Evolutionary conservation across 2,888 invertebrate species (phyloP), one percentile per base, ranked within the genome.

Genomic region (Orthosia cruda): DNA sequence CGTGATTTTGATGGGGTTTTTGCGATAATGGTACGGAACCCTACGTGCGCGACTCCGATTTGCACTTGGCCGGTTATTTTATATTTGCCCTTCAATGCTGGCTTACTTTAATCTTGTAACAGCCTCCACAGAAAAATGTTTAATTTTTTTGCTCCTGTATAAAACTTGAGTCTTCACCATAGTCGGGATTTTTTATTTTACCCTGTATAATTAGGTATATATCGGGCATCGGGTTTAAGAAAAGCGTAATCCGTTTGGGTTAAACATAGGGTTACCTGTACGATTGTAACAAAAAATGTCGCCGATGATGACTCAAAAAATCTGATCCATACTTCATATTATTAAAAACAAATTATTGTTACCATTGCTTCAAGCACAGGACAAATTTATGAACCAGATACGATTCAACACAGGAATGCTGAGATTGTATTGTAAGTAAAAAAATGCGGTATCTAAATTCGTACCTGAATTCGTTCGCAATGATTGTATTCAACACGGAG

Each of bases 391-490:
- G 9, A 55, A 47, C 32, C 16, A 52, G 52, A 58, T 13, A 23
- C 16, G 11, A 26, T 52, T 3, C 58, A 18, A 23, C 16, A 13
- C 16, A 50, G 15, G 18, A 71, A 59, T 52, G 20, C 26, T 18
- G 55, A 50, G 40, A 20, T 15, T 12, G 2, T 9, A 20, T 32
- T 20, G 7, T 15, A 45, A 26, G 23, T 49, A 58, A 66, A 80
- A 73, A 81, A 61, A 59, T 32, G n/a, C 45, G 32, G 71, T 81
- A 80, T 80, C 81, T 83, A 88, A 84, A 74, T 84, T 83, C 50
- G 68, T 89, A 89, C 87, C 89, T 88, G 87, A 90, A 88, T 84
- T 86, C 84, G 83, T 87, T 87, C 84, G 83, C 82, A 89, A 91
- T 88, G 86, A 89, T 87, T 86, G 88, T 89, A 88, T 87, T 90